Evolutionary conservation across 2,113 vertebrate genomes (phyloP), one percentile per base, ranked within the genome.

Genomic region (Cettia cetti): DNA sequence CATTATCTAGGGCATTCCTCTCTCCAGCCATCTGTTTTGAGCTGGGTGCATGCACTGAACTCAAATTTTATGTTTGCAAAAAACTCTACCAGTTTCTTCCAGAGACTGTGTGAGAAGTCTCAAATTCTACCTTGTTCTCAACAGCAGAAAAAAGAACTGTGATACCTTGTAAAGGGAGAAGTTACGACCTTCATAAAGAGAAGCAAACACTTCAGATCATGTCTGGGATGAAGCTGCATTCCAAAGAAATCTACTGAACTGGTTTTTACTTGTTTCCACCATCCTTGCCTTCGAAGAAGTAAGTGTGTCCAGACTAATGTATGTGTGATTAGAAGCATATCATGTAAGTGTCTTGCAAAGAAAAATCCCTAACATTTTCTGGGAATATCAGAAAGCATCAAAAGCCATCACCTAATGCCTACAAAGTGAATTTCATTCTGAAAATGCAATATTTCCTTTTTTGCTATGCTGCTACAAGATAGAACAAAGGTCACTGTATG

Each of bases 401-500:
- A 89, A 90, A 94, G 35, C 39, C 30, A 89, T 56, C 52, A 68
- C 33, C 50, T 70, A 74, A 89, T 18, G 35, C 66, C 57, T 74
- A 84, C 40, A 56, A 65, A 77, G 21, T n/a, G 9, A 80, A 33
- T 59, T 82, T 87, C 42, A 33, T 68, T 82, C 39, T 56, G 44
- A 78, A 79, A 93, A 42, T 27, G 40, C 28, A 27, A 19, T 59
- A 63, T 54, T 78, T 90, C 40, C 61, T 83, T 65, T 85, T 83
- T 74, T 63, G 44, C 39, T 45, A 9, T 31, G 80, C 44, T 85
- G 64, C 59, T 89, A 71, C 59, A 70, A 94, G 70, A 64, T 3
- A 84, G 54, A 93, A 94, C 54, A 95, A 94, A 94, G 74, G 79
- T 80, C 66, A 87, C 64, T 57, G 44, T 37, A 76, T 86, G 59